These are phyloP conservation scores for Anguilla anguilla DNA, from an alignment of 2,797 vertebrate genomes.

Conservation along the genomic window DNA sequence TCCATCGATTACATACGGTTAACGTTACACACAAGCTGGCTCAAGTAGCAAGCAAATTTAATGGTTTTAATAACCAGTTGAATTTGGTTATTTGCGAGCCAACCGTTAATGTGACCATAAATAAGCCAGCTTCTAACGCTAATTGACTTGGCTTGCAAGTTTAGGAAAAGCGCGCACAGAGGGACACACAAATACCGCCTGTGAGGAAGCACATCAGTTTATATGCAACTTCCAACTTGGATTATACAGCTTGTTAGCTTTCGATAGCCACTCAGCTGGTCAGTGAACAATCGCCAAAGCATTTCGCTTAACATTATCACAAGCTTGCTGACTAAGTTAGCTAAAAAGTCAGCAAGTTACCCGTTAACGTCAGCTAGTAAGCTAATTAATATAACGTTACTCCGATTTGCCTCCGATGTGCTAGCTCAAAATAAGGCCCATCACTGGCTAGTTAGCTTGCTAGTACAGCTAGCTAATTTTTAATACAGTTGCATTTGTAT, in stretches of 20 bases:
- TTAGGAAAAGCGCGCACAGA: neutral
- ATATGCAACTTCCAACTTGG: neutral
- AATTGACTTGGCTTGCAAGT: neutral
- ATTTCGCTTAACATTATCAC: neutral
- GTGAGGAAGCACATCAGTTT: neutral
- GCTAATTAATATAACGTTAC: neutral
- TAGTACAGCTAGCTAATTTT: neutral
- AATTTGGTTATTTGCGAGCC: neutral
- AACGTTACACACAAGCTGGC: neutral
- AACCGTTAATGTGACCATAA: neutral
- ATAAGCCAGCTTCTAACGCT: neutral
- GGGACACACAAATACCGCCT: neutral
- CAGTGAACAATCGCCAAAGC: neutral
- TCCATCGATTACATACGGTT: neutral
- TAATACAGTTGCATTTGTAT: neutral
- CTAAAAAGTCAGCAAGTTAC: neutral
- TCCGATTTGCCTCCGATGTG: neutral
- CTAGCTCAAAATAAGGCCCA: neutral
- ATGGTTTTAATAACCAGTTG: neutral
- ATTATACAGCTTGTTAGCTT: neutral
- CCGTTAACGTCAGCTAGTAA: neutral
- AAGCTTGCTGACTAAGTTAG: neutral
- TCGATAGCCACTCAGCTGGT: neutral
- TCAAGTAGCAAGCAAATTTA: neutral
- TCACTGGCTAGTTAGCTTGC: neutral